Percentiles rank a stretch among this genome's conserved stretches.
Conservation (phyloP, 2,113 vertebrate genomes). For the Mus spicilegus region DNA sequence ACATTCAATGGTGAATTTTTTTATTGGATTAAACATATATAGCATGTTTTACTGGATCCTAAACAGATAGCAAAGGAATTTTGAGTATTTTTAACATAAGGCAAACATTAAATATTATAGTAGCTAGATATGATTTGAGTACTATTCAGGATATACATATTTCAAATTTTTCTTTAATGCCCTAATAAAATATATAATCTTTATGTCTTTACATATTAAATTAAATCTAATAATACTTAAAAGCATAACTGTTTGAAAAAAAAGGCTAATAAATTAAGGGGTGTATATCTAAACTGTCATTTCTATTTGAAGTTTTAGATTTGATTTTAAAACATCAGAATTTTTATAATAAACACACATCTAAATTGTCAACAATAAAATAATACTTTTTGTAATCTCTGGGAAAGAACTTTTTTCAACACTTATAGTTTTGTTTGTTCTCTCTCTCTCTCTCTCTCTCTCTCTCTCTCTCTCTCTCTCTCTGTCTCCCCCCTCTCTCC, state of each 20-base stretch:
- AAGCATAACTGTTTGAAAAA: neutral
- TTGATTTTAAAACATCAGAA: neutral
- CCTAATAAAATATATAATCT: neutral
- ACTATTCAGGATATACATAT: neutral
- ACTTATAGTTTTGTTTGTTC: neutral
- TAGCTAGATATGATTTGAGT: neutral
- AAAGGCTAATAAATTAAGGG: neutral
- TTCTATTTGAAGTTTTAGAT: neutral
- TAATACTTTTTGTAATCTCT: neutral
- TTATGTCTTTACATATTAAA: neutral
- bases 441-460: neutral
- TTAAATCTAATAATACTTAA: neutral
- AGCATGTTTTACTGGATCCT: neutral
- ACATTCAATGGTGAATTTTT: neutral
- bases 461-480: neutral
- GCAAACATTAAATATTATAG: neutral
- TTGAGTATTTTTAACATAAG: neutral
- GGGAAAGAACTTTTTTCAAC: neutral
- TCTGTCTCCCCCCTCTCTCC: too few species aligned
- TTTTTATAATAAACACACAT: neutral
- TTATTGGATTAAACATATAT: neutral
- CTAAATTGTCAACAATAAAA: slow-evolving; percentile 27
- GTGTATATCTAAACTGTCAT: neutral
- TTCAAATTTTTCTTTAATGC: neutral
- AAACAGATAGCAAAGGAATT: neutral